phyloP scores from a whole-genome alignment of 2,797 vertebrate species.

The Sebastes hubbsi region DNA sequence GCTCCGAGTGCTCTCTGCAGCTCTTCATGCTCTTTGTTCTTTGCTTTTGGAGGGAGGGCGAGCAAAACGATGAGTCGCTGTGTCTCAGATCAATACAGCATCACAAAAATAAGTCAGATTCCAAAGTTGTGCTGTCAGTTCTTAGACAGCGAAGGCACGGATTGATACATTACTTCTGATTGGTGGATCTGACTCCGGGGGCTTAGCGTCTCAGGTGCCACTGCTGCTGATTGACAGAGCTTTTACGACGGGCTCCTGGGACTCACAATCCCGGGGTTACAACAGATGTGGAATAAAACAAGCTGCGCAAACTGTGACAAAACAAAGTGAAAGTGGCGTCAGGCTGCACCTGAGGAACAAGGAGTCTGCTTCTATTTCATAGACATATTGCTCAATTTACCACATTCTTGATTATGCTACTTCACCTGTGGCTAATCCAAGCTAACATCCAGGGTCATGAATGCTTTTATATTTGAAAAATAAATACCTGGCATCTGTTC shows the following conservation, averaged over 20 bases:
- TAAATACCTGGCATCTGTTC: neutral
- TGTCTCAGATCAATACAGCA: conserved; percentile 1
- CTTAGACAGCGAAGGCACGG: neutral
- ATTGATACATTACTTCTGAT: neutral
- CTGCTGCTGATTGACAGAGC: conserved; percentile 20
- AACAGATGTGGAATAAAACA: conserved; percentile 17
- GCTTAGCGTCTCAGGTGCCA: neutral
- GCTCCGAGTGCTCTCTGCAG: neutral
- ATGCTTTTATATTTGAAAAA: neutral
- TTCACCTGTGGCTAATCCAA: neutral
- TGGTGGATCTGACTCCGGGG: neutral
- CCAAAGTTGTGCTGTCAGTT: neutral
- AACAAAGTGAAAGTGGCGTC: neutral
- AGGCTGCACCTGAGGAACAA: conserved; percentile 2
- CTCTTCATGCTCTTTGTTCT: conserved; percentile 6
- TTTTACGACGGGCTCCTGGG: neutral
- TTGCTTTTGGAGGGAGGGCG: neutral
- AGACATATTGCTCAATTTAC: neutral
- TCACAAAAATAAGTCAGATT: conserved; percentile 22
- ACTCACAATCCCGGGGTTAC: neutral
- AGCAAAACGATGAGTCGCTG: neutral
- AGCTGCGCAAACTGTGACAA: neutral
- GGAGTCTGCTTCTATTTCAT: neutral
- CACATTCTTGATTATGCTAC: neutral
- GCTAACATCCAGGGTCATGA: neutral